Conservation (phyloP, 1,140 invertebrate genomes). For the Muscidifurax raptorellus region DNA sequence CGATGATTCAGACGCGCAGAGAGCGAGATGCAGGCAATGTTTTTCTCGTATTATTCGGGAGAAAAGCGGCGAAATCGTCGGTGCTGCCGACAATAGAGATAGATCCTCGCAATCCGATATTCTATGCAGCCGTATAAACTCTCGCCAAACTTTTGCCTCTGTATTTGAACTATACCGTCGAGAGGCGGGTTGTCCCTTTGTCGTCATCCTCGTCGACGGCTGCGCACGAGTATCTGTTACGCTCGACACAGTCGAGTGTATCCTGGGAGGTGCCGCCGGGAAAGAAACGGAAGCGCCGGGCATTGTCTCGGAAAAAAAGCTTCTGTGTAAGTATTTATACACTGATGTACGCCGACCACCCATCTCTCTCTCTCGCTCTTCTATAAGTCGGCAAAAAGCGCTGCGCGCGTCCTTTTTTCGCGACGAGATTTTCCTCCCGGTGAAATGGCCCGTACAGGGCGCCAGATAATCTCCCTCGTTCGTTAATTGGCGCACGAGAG, state of each 20-base stretch:
- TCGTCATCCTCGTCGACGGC: neutral
- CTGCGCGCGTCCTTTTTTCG: neutral
- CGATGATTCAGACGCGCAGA: neutral
- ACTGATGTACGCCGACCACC: neutral
- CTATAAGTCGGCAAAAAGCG: neutral
- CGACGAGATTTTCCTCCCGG: neutral
- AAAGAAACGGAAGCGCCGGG: constrained; percentile 41
- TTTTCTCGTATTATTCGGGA: neutral
- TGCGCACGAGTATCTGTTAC: constrained; percentile 26
- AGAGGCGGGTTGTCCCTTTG: neutral
- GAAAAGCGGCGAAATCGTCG: constrained; percentile 18
- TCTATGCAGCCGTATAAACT: neutral
- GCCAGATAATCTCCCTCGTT: constrained; percentile 39
- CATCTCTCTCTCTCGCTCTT: neutral
- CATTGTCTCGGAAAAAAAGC: neutral
- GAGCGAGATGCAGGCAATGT: too few relatives aligned
- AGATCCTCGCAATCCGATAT: neutral
- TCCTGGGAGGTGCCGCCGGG: constrained; percentile 55
- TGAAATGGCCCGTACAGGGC: neutral
- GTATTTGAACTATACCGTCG: neutral
- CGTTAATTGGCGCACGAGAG: constrained; percentile 65
- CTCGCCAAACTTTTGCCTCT: neutral
- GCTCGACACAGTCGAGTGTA: constrained; percentile 30
- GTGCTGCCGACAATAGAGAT: constrained; percentile 16
- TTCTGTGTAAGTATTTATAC: neutral